Evolutionary conservation across 2,113 vertebrate genomes (phyloP), one percentile per base, ranked within the genome.

Genomic region (Sigmodon hispidus): DNA sequence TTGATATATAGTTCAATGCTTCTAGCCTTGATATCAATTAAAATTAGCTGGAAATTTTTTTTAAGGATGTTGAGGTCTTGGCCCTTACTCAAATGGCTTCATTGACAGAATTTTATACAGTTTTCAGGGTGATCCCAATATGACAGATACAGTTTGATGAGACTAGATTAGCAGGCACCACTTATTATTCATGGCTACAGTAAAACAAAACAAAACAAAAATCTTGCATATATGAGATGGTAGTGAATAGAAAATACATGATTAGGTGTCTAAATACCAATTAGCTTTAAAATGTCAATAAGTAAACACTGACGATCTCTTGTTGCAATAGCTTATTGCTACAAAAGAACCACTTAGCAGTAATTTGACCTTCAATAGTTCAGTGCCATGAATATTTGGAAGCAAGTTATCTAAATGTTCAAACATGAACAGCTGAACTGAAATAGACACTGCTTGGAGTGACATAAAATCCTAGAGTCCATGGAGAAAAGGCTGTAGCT

Each of bases 371-470:
- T 98, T 98, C 91, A 94, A n/a, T 96, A 87, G 83, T 93, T 76
- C 43, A 93, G 48, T 92, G 91, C 98, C 94, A 84, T 61, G 95
- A 96, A 72, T 97, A 98, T 92, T 97, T 97, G 93, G 69, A 97
- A 17, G 73, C 95, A 96, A 95, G 96, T 96, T 95, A 96, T 97
- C 97, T 98, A 98, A 98, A 98, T 97, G 96, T 95, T 97, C 96
- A 98, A 98, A 98, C 96, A 96, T 0, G 69, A 98, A 98, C 97
- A 98, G 98, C 98, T 98, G 98, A 85, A 92, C 96, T 98, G 98
- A 98, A 98, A 98, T 72, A 21, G 97, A 98, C 95, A 97, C 98
- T 96, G 95, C 93, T 94, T 22, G 85, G 94, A 96, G 80, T 97
- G 98, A 98, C 80, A 91, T 83, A 97, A 97, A 97, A 98, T 97